Percentiles rank a stretch among this genome's conserved stretches.
Conservation (phyloP, 2,113 vertebrate genomes). For the Amphiprion percula region DNA sequence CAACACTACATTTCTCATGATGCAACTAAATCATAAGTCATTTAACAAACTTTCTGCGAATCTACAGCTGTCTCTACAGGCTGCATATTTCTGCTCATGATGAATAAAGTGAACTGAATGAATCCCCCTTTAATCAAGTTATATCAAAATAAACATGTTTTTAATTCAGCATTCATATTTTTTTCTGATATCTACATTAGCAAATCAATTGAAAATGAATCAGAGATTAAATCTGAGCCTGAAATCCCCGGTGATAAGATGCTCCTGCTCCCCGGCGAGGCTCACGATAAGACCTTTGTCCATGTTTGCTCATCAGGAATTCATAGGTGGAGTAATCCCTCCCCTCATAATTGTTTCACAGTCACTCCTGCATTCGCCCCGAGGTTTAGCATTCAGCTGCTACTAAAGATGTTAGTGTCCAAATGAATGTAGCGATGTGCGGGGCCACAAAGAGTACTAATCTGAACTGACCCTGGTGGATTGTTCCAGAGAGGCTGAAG, state of each 20-base stretch:
- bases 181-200: neutral
- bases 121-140: neutral
- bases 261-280: slow-evolving; percentile 44
- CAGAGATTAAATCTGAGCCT: slow-evolving; percentile 33
- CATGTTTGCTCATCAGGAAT: slow-evolving; percentile 73
- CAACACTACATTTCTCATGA: no score
- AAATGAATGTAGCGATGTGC: slow-evolving; percentile 89
- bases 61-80: no score
- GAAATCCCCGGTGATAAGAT: slow-evolving; percentile 23
- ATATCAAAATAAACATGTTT: neutral
- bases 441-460: slow-evolving; percentile 91
- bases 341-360: slow-evolving; percentile 66
- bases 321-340: slow-evolving; percentile 80
- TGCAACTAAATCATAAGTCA: no score
- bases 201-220: slow-evolving; percentile 8
- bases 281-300: slow-evolving; percentile 69
- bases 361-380: slow-evolving; percentile 51
- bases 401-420: slow-evolving; percentile 92
- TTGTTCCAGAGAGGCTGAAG: slow-evolving; percentile 88
- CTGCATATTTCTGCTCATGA: no score
- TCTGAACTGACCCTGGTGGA: slow-evolving; percentile 90
- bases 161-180: neutral
- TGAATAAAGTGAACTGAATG: no score
- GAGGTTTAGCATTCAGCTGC: slow-evolving; percentile 90
- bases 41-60: no score